Base-by-base conservation (phyloP, 2,113 vertebrate species). In the Caloenas nicobarica region DNA sequence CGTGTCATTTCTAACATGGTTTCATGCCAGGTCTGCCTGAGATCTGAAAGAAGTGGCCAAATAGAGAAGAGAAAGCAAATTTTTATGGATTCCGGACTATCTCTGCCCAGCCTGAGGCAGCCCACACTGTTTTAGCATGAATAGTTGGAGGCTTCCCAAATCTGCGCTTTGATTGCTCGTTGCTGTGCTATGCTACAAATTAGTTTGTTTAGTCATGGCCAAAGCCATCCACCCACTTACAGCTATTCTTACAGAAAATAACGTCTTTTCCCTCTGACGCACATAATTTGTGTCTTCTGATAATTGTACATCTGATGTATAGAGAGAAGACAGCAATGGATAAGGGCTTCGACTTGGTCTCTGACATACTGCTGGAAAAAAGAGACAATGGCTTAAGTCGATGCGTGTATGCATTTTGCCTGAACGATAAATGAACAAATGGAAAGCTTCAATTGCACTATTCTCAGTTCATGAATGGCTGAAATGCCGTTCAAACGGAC, bases 201-300 rank as follows among this genome's bases (percentile, higher is more conserved):
- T 80, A 66, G 44, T 90, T 83, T 93, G 93, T 90, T 96, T 91
- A 89, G 81, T 94, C 85, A 86, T 76, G 78, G 83, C 79, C 83
- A 82, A 80, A 95, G 56, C 68, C 76, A 83, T 86, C 93, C 88
- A 88, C 95, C 93, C 91, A 89, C 91, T 93, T 83, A 80, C n/a
- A 90, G 76, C 85, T 95, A 91, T 90, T 96, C 76, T 94, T 86
- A 64, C 6, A 88, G 79, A 91, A 96, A 97, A 86, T 83, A 86
- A 71, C 0, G 1, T 93, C 38, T 64, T 86, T 94, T 89, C 79
- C 48, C 48, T 40, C 58, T 91, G 85, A 88, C 8, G 36, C 85
- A 70, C 13, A 9, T 89, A 72, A 96, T 95, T 89, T 85, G 40
- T 77, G 21, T 86, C 62, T 77, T 89, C 64, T 80, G 58, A 26